These are phyloP conservation scores for Cryptophagus acutangulus DNA, from an alignment of 2,888 invertebrate genomes.

Conservation along the genomic window DNA sequence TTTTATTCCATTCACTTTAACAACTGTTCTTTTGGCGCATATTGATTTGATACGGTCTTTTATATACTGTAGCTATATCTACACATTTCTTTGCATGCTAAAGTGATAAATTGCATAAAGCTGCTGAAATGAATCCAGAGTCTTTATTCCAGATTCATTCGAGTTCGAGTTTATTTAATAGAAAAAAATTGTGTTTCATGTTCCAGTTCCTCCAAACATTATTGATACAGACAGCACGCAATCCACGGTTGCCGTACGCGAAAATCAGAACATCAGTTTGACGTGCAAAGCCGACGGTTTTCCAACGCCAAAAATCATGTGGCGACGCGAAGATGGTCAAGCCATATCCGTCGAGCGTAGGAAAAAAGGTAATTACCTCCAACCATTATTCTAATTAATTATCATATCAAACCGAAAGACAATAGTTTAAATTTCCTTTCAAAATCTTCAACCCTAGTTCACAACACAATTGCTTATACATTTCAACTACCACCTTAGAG, in stretches of 20 bases:
- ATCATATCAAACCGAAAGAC: slow-evolving; percentile 7
- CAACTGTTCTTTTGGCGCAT: slow-evolving; percentile 1
- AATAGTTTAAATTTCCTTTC: slow-evolving; percentile 8
- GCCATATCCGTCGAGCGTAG: slow-evolving; percentile 78
- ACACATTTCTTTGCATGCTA: slow-evolving; percentile 5
- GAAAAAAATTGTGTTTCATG: slow-evolving; percentile 7
- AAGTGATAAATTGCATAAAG: slow-evolving; percentile 7
- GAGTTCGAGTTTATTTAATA: not conserved
- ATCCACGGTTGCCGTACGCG: slow-evolving; percentile 86
- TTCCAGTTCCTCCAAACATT: slow-evolving; percentile 88
- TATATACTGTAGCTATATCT: too few relatives aligned
- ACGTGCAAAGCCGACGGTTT: slow-evolving; percentile 88
- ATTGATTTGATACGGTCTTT: slow-evolving; percentile 1
- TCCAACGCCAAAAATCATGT: slow-evolving; percentile 87
- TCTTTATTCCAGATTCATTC: not conserved
- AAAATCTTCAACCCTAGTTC: slow-evolving; percentile 14
- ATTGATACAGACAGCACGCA: slow-evolving; percentile 85
- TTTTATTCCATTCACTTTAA: slow-evolving; percentile 7
- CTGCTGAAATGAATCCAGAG: not conserved
- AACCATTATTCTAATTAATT: not conserved
- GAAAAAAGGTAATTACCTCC: slow-evolving; percentile 68
- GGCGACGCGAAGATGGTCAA: slow-evolving; percentile 88
- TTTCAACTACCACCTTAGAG: slow-evolving; percentile 30
- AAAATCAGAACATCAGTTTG: slow-evolving; percentile 90
- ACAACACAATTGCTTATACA: too few relatives aligned